phyloP scores from a whole-genome alignment of 2,113 vertebrate species.

The Microtus richardsoni region DNA sequence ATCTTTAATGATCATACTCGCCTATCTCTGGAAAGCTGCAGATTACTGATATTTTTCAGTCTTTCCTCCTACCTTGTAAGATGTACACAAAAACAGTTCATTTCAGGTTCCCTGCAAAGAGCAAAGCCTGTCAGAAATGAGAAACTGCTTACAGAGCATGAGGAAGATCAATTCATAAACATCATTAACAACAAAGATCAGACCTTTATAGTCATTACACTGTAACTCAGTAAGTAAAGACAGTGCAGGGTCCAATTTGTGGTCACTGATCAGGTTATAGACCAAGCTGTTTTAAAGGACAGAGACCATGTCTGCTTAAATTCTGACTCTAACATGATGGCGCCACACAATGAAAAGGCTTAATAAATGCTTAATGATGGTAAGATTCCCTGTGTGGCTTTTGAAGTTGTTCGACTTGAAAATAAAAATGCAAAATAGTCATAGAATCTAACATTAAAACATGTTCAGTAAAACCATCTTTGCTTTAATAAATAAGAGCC shows the following conservation, averaged over 20 bases:
- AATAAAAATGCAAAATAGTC: slow-evolving; percentile 74
- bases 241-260: slow-evolving; percentile 25
- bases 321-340: slow-evolving; percentile 62
- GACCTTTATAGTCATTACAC: background rate
- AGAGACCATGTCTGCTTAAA: slow-evolving; percentile 55
- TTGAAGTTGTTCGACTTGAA: slow-evolving; percentile 46
- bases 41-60: background rate
- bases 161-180: slow-evolving; percentile 65
- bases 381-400: slow-evolving; percentile 49
- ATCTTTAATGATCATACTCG: background rate
- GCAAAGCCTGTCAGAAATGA: slow-evolving; percentile 54
- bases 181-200: slow-evolving; percentile 55
- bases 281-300: slow-evolving; percentile 53
- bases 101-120: slow-evolving; percentile 6
- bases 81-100: background rate
- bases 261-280: slow-evolving; percentile 58
- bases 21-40: slow-evolving; percentile 27
- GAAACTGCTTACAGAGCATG: slow-evolving; percentile 34
- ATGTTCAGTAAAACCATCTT: slow-evolving; percentile 45
- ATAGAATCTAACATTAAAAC: slow-evolving; percentile 58
- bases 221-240: slow-evolving; percentile 64
- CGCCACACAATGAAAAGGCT: slow-evolving; percentile 37
- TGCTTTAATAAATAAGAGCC: slow-evolving; percentile 78
- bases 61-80: slow-evolving; percentile 6
- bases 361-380: slow-evolving; percentile 81